Evolutionary conservation across 2,113 vertebrate species (phyloP).

Genomic region (Petaurus breviceps): DNA sequence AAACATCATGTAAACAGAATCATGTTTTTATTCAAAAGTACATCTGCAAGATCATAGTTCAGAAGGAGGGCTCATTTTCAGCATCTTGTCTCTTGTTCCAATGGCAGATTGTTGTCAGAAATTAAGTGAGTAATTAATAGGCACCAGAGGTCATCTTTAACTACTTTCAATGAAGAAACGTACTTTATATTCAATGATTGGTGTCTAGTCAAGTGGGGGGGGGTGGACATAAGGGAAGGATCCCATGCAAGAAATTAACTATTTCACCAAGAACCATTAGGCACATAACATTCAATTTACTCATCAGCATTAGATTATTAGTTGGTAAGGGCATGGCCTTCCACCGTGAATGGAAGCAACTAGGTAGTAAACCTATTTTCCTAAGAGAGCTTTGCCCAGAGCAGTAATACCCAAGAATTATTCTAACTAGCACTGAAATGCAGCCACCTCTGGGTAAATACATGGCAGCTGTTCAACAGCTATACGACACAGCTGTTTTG

Average conservation of each 20-base stretch:
- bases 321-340: neutral
- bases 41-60: constrained; percentile 41
- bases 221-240: neutral
- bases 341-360: neutral
- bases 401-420: neutral
- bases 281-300: neutral
- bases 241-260: neutral
- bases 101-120: constrained; percentile 53
- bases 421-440: neutral
- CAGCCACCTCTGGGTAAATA: constrained; percentile 37
- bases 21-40: constrained; percentile 60
- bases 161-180: constrained; percentile 37
- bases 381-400: neutral
- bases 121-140: constrained; percentile 50
- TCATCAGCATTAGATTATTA: neutral
- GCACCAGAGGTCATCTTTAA: constrained; percentile 53
- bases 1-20: constrained; percentile 58
- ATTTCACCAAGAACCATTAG: neutral
- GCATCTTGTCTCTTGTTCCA: constrained; percentile 41
- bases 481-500: constrained; percentile 52
- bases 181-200: neutral
- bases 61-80: neutral
- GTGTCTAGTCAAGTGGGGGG: constrained; percentile 24
- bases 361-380: neutral
- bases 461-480: constrained; percentile 53